phyloP scores from a whole-genome alignment of 2,113 vertebrate species.

The Ardeotis arabs region DNA sequence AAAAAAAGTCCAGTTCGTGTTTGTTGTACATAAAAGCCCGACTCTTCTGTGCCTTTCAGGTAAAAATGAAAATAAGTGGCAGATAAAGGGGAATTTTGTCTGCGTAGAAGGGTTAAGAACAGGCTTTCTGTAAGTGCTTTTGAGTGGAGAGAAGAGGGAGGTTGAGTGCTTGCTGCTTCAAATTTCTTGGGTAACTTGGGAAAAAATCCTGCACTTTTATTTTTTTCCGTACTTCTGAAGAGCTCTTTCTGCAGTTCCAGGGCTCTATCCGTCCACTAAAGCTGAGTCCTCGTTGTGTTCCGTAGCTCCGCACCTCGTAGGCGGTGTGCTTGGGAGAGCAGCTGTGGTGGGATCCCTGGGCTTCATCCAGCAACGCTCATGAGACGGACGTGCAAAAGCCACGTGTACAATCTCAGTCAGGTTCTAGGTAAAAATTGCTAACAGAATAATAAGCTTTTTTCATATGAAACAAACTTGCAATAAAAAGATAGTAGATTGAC shows the following conservation, averaged over 20 bases:
- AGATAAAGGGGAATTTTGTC: conserved; percentile 24
- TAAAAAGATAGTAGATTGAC: neutral
- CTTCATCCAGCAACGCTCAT: no score
- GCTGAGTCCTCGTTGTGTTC: neutral
- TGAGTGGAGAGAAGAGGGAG: neutral
- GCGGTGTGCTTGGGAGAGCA: neutral
- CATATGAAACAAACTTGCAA: neutral
- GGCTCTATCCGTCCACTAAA: neutral
- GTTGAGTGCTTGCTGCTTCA: neutral
- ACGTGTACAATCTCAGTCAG: neutral
- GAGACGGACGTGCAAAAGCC: neutral
- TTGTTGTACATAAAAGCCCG: neutral
- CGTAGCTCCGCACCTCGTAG: neutral
- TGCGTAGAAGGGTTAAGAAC: neutral
- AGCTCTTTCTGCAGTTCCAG: neutral
- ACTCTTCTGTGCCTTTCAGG: conserved; percentile 21
- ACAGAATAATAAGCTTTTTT: neutral
- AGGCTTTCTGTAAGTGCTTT: neutral
- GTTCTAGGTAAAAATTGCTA: fast-evolving
- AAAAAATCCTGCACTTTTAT: neutral
- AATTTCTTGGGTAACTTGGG: neutral
- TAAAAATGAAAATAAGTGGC: conserved; percentile 51
- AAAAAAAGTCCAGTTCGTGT: neutral
- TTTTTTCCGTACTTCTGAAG: neutral
- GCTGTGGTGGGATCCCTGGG: neutral